These are phyloP conservation scores for Garra rufa DNA, from an alignment of 2,113 vertebrate species.

Conservation along the genomic window DNA sequence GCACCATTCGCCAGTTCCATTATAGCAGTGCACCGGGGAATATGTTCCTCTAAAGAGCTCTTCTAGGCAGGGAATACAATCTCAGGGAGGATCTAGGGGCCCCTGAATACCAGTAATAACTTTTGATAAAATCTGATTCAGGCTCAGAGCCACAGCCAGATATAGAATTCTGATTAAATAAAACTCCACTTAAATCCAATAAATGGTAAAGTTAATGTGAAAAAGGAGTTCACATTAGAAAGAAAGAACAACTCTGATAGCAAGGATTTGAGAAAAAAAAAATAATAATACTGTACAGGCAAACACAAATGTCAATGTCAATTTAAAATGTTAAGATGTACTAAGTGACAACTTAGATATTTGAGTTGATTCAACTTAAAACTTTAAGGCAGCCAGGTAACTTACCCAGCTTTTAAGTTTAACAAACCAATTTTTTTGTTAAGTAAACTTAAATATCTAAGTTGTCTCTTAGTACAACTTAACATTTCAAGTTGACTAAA, in stretches of 20 bases:
- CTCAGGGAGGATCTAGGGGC: constrained; percentile 8
- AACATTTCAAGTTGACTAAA: too few relatives aligned
- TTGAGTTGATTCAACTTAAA: too few relatives aligned
- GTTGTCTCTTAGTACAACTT: too few relatives aligned
- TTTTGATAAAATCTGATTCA: constrained; percentile 34
- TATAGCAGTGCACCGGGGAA: constrained; percentile 23
- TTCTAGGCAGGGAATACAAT: constrained; percentile 30
- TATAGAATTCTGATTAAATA: constrained; percentile 22
- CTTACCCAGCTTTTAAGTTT: too few relatives aligned
- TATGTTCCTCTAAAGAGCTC: constrained; percentile 28
- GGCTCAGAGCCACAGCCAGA: background rate
- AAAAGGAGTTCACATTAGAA: background rate
- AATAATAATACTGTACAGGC: background rate
- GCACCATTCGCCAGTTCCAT: background rate
- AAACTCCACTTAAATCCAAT: constrained; percentile 29
- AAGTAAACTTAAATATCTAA: too few relatives aligned
- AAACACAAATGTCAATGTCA: too few relatives aligned
- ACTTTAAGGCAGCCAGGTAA: too few relatives aligned
- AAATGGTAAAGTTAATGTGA: background rate
- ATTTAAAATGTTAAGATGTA: too few relatives aligned
- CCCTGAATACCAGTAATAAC: constrained; percentile 37
- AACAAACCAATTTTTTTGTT: too few relatives aligned
- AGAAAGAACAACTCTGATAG: background rate
- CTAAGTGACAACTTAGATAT: too few relatives aligned
- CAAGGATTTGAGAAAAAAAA: background rate